Conservation (phyloP, 2,888 invertebrate genomes). For the Drymonia ruficornis region DNA sequence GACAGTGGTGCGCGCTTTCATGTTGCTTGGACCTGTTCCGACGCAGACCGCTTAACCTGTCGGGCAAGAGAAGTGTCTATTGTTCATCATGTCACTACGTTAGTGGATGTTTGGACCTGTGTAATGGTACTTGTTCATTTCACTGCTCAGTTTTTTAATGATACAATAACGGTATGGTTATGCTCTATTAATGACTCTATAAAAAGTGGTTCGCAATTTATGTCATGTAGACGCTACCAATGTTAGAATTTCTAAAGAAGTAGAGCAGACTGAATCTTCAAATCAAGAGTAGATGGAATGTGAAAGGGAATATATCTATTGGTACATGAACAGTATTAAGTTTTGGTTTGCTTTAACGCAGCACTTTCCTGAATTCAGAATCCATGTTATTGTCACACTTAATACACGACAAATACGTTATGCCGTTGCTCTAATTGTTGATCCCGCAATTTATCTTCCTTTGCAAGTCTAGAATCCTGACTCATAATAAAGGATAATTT, state of each 20-base stretch:
- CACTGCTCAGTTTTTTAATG: not conserved
- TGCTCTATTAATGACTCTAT: constrained; percentile 2
- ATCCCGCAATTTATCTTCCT: not conserved
- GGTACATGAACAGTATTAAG: not conserved
- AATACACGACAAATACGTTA: not conserved
- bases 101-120: constrained; percentile 7
- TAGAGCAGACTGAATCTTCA: not conserved
- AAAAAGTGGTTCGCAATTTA: constrained; percentile 1
- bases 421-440: not conserved
- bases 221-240: not conserved
- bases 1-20: constrained; percentile 3
- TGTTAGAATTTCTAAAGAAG: constrained; percentile 1
- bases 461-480: not conserved
- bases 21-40: constrained; percentile 30
- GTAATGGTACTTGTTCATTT: constrained; percentile 22
- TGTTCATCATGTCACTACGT: constrained; percentile 36
- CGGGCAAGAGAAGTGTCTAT: constrained; percentile 30
- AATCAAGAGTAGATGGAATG: not conserved
- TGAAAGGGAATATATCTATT: not conserved
- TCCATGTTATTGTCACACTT: not conserved
- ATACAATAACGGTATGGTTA: not conserved
- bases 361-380: too few species aligned
- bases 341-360: too few species aligned
- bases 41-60: constrained; percentile 31
- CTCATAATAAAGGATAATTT: constrained; percentile 16